Evolutionary conservation across 2,888 invertebrate species (phyloP).

Genomic region (Mythimna lalbum): DNA sequence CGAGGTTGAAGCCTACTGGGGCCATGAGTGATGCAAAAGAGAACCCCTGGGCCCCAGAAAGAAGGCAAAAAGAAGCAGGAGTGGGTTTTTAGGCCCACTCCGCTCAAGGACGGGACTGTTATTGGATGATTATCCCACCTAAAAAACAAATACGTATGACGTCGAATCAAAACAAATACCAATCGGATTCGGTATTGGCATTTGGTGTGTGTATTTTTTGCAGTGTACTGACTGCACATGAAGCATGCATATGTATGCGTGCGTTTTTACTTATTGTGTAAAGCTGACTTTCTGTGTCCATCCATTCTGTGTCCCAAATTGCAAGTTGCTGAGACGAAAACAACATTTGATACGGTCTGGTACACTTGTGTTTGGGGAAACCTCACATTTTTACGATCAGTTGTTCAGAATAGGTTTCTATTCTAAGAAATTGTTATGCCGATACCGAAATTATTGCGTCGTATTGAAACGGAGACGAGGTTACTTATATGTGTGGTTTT

Average conservation of each 20-base stretch:
- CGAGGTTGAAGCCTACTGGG: no score
- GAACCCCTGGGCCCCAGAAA: no score
- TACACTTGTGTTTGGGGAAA: constrained; percentile 66
- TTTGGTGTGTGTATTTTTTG: no score
- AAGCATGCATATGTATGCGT: no score
- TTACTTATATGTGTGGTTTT: constrained; percentile 36
- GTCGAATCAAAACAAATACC: not conserved
- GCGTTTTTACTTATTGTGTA: not conserved
- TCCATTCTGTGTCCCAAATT: constrained; percentile 45
- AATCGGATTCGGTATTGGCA: no score
- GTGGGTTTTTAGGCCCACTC: no score
- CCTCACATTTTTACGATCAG: constrained; percentile 64
- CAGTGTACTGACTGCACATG: not conserved
- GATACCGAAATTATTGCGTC: constrained; percentile 57
- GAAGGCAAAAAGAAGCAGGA: no score
- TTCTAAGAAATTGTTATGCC: constrained; percentile 58
- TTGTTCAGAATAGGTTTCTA: constrained; percentile 63
- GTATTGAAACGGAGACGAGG: constrained; percentile 48
- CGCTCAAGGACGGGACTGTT: no score
- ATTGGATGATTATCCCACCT: no score
- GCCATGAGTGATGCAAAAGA: no score
- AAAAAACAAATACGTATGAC: no score
- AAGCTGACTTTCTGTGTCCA: constrained; percentile 1
- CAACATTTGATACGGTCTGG: constrained; percentile 77
- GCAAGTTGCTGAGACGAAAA: constrained; percentile 67